These are phyloP conservation scores for Tetrao urogallus DNA, from an alignment of 2,113 vertebrate genomes.

Conservation along the genomic window DNA sequence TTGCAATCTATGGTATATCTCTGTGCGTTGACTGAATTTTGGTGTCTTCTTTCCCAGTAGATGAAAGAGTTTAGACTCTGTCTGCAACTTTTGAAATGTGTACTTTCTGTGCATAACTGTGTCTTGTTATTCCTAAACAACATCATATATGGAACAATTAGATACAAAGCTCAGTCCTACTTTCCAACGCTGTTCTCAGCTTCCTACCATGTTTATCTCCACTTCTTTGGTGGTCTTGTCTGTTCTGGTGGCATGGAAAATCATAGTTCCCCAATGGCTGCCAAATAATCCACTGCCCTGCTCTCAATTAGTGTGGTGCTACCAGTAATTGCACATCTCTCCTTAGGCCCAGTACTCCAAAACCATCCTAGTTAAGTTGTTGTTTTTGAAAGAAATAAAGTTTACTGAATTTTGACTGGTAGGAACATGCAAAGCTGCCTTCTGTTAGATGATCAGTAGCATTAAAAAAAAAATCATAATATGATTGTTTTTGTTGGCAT, in stretches of 20 bases:
- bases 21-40: background rate
- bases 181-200: slow-evolving; percentile 14
- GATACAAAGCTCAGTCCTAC: background rate
- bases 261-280: slow-evolving; percentile 16
- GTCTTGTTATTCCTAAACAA: background rate
- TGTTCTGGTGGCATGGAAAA: slow-evolving; percentile 32
- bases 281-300: slow-evolving; percentile 37
- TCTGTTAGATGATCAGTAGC: background rate
- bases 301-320: background rate
- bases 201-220: slow-evolving; percentile 54
- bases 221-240: slow-evolving; percentile 57
- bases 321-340: slow-evolving; percentile 6
- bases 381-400: slow-evolving; percentile 54
- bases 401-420: background rate
- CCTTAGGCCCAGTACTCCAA: background rate
- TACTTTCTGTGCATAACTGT: background rate
- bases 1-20: background rate
- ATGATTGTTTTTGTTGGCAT: background rate
- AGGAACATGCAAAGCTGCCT: background rate
- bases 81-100: background rate
- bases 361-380: background rate
- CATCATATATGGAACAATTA: background rate
- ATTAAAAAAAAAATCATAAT: background rate
- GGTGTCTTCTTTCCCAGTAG: background rate
- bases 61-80: background rate